Percentiles rank a stretch among this genome's conserved stretches.
Evolutionary conservation across 2,888 invertebrate species (phyloP).

Genomic region (Sinotaia quadrata): DNA sequence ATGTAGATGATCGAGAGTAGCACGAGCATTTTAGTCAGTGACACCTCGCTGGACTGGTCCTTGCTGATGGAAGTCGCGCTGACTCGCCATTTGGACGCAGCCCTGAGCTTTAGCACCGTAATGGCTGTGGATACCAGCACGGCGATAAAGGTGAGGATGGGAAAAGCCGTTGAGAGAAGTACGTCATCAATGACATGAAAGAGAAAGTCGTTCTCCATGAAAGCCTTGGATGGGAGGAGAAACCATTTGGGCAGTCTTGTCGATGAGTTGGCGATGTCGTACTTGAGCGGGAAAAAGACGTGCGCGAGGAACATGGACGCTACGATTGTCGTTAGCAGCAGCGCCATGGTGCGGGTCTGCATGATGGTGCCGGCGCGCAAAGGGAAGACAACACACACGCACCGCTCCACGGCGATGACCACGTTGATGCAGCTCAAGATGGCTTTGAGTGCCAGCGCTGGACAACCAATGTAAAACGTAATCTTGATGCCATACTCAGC

Average conservation of each 20-base stretch:
- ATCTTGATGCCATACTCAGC: no score
- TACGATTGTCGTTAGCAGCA: background rate
- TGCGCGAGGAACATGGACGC: background rate
- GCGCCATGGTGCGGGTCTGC: background rate
- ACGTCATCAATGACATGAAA: background rate
- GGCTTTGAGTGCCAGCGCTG: no score
- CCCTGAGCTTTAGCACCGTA: background rate
- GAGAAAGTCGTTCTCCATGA: background rate
- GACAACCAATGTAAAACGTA: no score
- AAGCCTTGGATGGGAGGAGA: background rate
- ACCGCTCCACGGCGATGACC: no score
- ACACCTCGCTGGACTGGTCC: no score
- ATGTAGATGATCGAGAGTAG: conserved; percentile 7
- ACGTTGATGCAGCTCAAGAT: background rate
- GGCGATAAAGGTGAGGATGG: background rate
- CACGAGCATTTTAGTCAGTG: conserved; percentile 7
- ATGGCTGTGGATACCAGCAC: background rate
- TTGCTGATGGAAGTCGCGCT: background rate
- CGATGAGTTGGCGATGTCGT: background rate
- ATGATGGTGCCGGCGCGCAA: background rate
- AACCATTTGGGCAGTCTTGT: no score
- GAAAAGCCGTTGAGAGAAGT: background rate
- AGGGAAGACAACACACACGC: background rate
- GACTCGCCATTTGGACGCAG: background rate
- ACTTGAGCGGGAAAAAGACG: background rate